Evolutionary conservation across 2,113 vertebrate genomes (phyloP), one percentile per base, ranked within the genome.

Genomic region (Numenius arquata): DNA sequence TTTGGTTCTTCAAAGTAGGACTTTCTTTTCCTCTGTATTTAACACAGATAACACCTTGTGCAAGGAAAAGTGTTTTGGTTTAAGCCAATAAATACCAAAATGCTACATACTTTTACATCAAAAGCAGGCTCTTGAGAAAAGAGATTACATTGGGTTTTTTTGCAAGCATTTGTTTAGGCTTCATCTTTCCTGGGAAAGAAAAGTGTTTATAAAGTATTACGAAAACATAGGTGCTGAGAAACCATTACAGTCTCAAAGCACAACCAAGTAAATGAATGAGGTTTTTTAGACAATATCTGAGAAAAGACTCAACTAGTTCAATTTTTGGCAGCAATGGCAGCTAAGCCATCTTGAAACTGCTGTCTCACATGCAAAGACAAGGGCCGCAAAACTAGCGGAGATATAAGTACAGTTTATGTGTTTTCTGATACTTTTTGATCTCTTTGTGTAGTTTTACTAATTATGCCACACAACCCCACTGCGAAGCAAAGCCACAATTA

Each of bases 401-500:
- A 32, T 23, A 1, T 7, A 76, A 62, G n/a, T 13, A 71, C 23
- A 81, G 36, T 6, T 71, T 9, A 7, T 19, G 38, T 34, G 34
- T 68, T 66, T 67, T n/a, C 52, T 56, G 34, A 6, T 72, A 61
- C 30, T 84, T 77, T 52, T 61, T 0, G 0, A 48, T 18, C 43
- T 55, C 41, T 74, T 58, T 4, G 38, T 9, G 4, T 3, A 59
- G 41, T n/a, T 92, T 66, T 61, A 88, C 11, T 11, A 13, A 66
- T 26, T 21, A 77, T 1, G 3, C 12, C 38, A 9, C 19, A 15
- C 4, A 41, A 1, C 2, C 2, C 5, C 3, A 2, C 12, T 59
- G 21, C n/a, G 47, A 90, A 90, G 47, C 16, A 93, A 95, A 91
- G 27, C 5, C n/a, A 56, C 48, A 76, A 6, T 17, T 52, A 59